These are phyloP conservation scores for Andrena dorsata DNA, from an alignment of 2,888 invertebrate species.

Conservation along the genomic window DNA sequence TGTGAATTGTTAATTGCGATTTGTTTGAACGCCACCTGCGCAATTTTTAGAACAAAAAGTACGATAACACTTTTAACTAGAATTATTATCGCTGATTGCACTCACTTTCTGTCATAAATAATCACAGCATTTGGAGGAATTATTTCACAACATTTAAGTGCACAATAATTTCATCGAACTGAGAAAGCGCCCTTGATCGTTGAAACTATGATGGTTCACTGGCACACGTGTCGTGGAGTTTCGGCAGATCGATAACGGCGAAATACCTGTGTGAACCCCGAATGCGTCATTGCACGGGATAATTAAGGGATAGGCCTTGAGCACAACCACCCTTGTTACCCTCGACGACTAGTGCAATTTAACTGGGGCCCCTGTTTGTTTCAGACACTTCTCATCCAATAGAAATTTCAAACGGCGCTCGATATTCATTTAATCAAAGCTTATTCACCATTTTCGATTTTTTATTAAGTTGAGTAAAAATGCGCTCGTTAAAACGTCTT, in stretches of 20 bases:
- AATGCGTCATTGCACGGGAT: conserved; percentile 63
- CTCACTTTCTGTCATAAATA: neutral
- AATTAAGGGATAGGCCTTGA: conserved; percentile 59
- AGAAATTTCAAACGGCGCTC: conserved; percentile 21
- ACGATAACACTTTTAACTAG: neutral
- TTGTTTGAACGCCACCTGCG: neutral
- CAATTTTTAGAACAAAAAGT: neutral
- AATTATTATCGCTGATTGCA: neutral
- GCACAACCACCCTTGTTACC: conserved; percentile 50
- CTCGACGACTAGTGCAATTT: conserved; percentile 46
- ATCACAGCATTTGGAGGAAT: no score
- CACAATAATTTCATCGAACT: conserved; percentile 12
- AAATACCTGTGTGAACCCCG: conserved; percentile 62
- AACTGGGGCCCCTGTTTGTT: conserved; percentile 41
- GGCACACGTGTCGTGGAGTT: conserved; percentile 36
- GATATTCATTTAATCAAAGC: conserved; percentile 17
- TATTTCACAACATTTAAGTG: neutral
- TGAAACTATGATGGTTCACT: conserved; percentile 19
- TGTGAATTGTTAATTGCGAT: neutral
- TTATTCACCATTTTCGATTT: neutral
- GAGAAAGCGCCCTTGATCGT: conserved; percentile 11
- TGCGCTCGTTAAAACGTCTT: neutral
- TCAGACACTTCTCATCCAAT: conserved; percentile 27
- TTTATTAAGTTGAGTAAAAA: neutral
- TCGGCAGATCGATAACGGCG: conserved; percentile 43